phyloP scores from a whole-genome alignment of 1,140 invertebrate genomes.

The Drosophila serrata region DNA sequence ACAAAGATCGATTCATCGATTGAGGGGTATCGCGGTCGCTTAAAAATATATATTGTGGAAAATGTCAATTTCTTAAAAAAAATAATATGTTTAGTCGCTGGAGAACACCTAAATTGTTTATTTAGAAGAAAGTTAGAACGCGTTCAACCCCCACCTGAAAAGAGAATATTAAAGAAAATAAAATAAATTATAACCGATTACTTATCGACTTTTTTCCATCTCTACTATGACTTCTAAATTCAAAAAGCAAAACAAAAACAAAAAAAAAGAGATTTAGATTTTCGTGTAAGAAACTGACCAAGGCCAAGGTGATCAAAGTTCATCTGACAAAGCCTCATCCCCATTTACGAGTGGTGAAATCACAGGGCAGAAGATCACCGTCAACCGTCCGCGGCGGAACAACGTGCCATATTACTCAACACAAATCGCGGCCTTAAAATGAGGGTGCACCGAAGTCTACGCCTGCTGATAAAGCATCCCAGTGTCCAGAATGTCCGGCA shows the following conservation, averaged over 20 bases:
- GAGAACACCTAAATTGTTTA: neutral
- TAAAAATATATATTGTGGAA: neutral
- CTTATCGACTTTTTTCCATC: neutral
- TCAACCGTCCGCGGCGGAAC: neutral
- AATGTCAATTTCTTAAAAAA: neutral
- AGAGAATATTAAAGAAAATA: neutral
- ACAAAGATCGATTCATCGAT: neutral
- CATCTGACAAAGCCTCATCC: constrained; percentile 34
- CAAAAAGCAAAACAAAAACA: too few species aligned
- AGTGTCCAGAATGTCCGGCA: constrained; percentile 29
- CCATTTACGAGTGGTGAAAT: constrained; percentile 51
- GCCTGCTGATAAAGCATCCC: constrained; percentile 24
- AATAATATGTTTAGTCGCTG: too few species aligned
- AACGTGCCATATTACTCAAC: constrained; percentile 46
- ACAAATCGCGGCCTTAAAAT: constrained; percentile 30
- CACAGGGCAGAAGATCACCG: constrained; percentile 14
- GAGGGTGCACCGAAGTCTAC: constrained; percentile 27
- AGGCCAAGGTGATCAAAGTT: constrained; percentile 57
- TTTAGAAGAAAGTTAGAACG: too few species aligned
- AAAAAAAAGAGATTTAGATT: too few species aligned
- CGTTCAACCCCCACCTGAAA: neutral
- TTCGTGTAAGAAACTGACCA: too few species aligned
- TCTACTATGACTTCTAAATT: neutral
- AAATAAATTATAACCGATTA: neutral
- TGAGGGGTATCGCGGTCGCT: neutral